Conservation (phyloP, 2,113 vertebrate genomes). For the Actenoides lindsayi region DNA sequence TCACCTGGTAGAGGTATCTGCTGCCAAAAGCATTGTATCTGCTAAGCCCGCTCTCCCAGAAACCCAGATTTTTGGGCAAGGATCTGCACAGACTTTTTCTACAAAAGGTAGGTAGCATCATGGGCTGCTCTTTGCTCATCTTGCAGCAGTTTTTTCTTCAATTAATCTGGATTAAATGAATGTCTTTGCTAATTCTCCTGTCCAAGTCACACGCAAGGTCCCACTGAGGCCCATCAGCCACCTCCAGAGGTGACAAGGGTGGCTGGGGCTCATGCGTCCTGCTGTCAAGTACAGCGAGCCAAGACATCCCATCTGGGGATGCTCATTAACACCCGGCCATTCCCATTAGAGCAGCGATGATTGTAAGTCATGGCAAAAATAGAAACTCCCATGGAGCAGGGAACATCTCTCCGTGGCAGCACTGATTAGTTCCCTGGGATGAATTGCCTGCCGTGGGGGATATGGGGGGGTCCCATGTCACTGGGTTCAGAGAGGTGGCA, state of each 20-base stretch:
- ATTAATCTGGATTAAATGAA: neutral
- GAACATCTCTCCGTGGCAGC: neutral
- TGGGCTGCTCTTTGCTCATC: neutral
- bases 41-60: neutral
- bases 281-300: neutral
- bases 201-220: neutral
- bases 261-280: neutral
- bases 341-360: neutral
- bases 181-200: neutral
- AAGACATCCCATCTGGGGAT: neutral
- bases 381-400: neutral
- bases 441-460: neutral
- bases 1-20: fast-evolving
- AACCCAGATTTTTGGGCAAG: neutral
- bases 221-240: neutral
- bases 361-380: neutral
- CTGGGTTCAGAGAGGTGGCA: neutral
- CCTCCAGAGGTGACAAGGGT: neutral
- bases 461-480: neutral
- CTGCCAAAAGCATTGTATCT: neutral
- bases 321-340: slow-evolving; percentile 27
- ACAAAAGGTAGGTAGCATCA: neutral
- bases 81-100: neutral
- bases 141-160: neutral
- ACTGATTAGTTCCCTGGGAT: slow-evolving; percentile 12